Percentiles rank a stretch among this genome's conserved stretches.
These are phyloP conservation scores for Pollenia amentaria DNA, from an alignment of 2,888 invertebrate genomes.

Conservation along the genomic window DNA sequence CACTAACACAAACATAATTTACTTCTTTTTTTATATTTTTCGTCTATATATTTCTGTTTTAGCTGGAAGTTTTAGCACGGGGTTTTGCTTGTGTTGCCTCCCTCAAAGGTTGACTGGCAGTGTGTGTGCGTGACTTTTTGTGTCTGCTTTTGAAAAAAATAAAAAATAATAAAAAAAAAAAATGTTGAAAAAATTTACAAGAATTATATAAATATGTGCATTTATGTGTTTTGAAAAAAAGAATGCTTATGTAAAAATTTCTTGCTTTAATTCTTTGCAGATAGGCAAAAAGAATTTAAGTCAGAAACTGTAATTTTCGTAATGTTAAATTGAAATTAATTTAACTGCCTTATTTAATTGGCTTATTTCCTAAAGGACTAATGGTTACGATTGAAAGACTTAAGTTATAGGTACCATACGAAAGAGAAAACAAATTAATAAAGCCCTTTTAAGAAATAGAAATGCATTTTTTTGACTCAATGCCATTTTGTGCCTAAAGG, in stretches of 20 bases:
- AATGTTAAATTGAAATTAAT: too few relatives aligned
- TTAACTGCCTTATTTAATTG: too few relatives aligned
- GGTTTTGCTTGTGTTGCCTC: constrained; percentile 5
- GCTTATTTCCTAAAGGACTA: too few relatives aligned
- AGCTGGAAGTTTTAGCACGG: neutral
- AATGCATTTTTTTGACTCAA: too few relatives aligned
- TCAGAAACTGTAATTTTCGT: too few relatives aligned
- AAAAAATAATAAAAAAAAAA: neutral
- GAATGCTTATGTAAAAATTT: neutral
- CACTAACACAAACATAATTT: neutral
- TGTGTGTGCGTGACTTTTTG: constrained; percentile 55
- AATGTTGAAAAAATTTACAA: neutral
- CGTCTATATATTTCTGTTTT: neutral
- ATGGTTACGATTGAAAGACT: too few relatives aligned
- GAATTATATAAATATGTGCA: constrained; percentile 21
- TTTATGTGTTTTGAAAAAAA: constrained; percentile 5
- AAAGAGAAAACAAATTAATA: too few relatives aligned
- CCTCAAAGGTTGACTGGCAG: constrained; percentile 18
- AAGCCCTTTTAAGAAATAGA: too few relatives aligned
- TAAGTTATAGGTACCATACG: too few relatives aligned
- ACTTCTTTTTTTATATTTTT: neutral
- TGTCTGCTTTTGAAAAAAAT: constrained; percentile 19
- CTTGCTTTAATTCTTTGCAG: neutral
- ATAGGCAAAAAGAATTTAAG: too few relatives aligned
- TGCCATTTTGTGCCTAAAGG: too few relatives aligned